Percentiles rank a stretch among this genome's conserved stretches.
Conservation (phyloP, 1,140 invertebrate species). For the Drosophila nannoptera region DNA sequence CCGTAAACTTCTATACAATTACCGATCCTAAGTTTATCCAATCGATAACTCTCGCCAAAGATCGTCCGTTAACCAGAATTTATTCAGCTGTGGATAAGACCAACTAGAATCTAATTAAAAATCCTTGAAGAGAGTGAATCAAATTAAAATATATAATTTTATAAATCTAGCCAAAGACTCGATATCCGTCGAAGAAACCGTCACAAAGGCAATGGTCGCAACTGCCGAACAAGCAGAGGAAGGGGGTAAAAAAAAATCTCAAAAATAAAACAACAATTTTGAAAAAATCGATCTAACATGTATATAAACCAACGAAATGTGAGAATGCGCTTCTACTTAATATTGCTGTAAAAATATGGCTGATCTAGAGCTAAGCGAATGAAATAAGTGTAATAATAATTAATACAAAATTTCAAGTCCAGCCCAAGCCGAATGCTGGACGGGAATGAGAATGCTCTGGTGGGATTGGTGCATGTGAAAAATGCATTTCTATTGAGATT, state of each 20-base stretch:
- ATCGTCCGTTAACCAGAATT: too few relatives aligned
- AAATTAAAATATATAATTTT: constrained; percentile 4
- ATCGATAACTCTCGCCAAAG: too few relatives aligned
- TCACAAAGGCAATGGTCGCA: constrained; percentile 65
- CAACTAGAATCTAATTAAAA: too few relatives aligned
- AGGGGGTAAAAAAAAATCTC: constrained; percentile 55
- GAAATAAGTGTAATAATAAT: neutral
- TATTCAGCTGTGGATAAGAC: too few relatives aligned
- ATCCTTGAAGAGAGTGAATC: neutral
- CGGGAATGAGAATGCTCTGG: neutral
- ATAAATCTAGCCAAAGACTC: constrained; percentile 56
- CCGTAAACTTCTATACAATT: too few relatives aligned
- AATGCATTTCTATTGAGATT: too few relatives aligned
- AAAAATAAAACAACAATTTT: constrained; percentile 2
- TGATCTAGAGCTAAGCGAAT: neutral
- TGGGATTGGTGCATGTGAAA: too few relatives aligned
- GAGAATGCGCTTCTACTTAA: neutral
- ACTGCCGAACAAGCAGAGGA: constrained; percentile 67
- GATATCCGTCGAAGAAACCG: constrained; percentile 61
- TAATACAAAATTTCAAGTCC: neutral
- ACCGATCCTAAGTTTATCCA: too few relatives aligned
- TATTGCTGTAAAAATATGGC: neutral
- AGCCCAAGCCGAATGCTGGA: neutral
- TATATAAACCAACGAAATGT: neutral
- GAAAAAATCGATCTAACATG: neutral